Evolutionary conservation across 2,113 vertebrate genomes (phyloP), one percentile per base, ranked within the genome.

Genomic region (Herpetotheres cachinnans): DNA sequence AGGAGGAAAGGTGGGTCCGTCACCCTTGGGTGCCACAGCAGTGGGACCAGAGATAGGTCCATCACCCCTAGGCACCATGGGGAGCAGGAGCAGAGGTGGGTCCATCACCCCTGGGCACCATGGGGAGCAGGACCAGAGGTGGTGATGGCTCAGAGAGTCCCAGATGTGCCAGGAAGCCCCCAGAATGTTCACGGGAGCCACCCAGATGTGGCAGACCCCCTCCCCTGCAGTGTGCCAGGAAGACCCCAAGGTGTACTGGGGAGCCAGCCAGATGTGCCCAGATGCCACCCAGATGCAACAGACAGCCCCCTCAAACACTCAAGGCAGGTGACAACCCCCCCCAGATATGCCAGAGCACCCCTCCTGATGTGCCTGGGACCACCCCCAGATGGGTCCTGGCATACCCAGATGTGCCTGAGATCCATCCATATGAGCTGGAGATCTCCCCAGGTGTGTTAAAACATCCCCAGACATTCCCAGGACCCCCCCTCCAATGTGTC

Each of bases 1-100:
- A n/a, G n/a, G n/a, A n/a, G n/a, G n/a, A n/a, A n/a, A 42, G 42
- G 42, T 42, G 42, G 42, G 42, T 42, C 42, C 42, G 13, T 42
- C 30, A 16, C 34, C 19, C 14, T 4, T 14, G 9, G 36, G 19
- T 17, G 4, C 24, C 7, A 0, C 6, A 0, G 2, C 16, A 1
- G 30, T 6, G 55, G 8, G n/a, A n/a, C n/a, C n/a, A n/a, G n/a
- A n/a, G n/a, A n/a, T n/a, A n/a, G n/a, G n/a, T n/a, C n/a, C n/a
- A n/a, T n/a, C 29, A 16, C 32, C 19, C 13, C 5, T 14, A 12
- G n/a, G 18, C 21, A 4, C 24, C 7, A 0, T 4, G 5, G 11
- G 55, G 47, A 30, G 1, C 6, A 0, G 2, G 6, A 10, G 2
- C 16, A 1, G 30, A 7, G 54, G 9, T 6, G 50, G 13, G 6